Evolutionary conservation across 1,140 invertebrate species (phyloP), one percentile per base, ranked within the genome.

Genomic region (Odontomachus brunneus): DNA sequence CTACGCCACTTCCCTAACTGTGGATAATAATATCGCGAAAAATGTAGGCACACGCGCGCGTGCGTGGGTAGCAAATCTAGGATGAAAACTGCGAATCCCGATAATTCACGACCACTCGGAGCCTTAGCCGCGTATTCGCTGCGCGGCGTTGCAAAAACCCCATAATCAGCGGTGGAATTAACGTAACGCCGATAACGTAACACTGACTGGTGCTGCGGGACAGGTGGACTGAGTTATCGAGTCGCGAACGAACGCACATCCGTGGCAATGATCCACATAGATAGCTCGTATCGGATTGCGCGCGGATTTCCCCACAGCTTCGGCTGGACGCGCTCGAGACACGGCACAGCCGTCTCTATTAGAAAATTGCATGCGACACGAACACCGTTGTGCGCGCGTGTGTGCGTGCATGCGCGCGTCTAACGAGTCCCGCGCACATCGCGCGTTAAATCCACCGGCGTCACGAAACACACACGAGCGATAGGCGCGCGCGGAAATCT

Each of bases 261-360:
- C 44, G 44, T n/a, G 44, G 48, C 26, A 66, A 66, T 53, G 73
- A 26, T 51, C 44, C 44, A 66, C 19, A 66, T 65, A 75, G 59
- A 53, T 76, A 65, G 38, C n/a, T 48, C 44, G 15, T 63, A 75
- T 75, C 44, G 63, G 44, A 49, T 75, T 24, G 73, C 44, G n/a
- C 9, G 4, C 48, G 48, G 65, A 44, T 51, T 66, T 76, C 66
- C 48, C 74, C 60, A 65, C 24, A 24, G 60, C 44, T 49, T 24
- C 15, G 5, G 29, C 19, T 17, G 24, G 44, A 53, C 63, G 51
- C 44, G 73, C 44, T 66, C 19, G 29, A 24, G 24, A 75, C 15
- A 22, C 33, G 24, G 60, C 38, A 22, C 65, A 75, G 63, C 63
- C 44, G 57, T 2, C 24, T 22, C 17, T 33, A 66, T 33, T 44